These are phyloP conservation scores for Salarias fasciatus DNA, from an alignment of 2,797 vertebrate genomes.

Conservation along the genomic window DNA sequence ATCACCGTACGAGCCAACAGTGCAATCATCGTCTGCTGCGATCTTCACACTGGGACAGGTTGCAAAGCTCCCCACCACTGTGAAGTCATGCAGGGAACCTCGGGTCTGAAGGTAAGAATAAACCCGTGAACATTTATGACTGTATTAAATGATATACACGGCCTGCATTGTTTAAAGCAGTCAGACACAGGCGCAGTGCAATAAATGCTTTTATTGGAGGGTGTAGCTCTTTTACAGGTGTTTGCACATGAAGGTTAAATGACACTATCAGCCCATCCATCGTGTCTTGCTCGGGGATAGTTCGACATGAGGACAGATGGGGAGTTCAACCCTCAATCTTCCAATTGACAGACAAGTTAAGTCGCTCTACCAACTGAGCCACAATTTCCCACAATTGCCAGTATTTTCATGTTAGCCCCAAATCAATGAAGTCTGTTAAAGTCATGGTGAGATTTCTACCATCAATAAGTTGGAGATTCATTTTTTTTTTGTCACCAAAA, in stretches of 20 bases:
- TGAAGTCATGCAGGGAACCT: conserved; percentile 24
- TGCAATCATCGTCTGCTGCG: conserved; percentile 25
- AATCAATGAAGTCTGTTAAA: conserved; percentile 17
- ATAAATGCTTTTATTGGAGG: not conserved
- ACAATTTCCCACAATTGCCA: too few species aligned
- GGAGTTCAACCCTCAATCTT: too few species aligned
- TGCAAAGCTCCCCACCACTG: conserved; percentile 2
- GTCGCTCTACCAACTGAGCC: too few species aligned
- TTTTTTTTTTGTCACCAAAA: too few species aligned
- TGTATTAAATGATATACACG: not conserved
- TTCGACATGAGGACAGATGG: too few species aligned
- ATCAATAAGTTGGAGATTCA: not conserved
- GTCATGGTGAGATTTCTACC: not conserved
- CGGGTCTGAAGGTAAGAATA: conserved; percentile 7
- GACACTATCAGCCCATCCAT: too few species aligned
- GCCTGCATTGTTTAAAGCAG: not conserved
- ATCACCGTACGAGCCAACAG: conserved; percentile 42
- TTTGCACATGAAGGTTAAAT: not conserved
- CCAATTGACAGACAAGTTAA: too few species aligned
- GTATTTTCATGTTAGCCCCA: conserved; percentile 13
- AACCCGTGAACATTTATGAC: not conserved
- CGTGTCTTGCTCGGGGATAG: too few species aligned
- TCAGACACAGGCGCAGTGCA: too few species aligned
- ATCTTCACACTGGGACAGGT: conserved; percentile 27
- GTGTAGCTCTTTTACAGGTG: not conserved